Evolutionary conservation across 2,797 vertebrate species (phyloP).

Genomic region (Syngnathus acus): DNA sequence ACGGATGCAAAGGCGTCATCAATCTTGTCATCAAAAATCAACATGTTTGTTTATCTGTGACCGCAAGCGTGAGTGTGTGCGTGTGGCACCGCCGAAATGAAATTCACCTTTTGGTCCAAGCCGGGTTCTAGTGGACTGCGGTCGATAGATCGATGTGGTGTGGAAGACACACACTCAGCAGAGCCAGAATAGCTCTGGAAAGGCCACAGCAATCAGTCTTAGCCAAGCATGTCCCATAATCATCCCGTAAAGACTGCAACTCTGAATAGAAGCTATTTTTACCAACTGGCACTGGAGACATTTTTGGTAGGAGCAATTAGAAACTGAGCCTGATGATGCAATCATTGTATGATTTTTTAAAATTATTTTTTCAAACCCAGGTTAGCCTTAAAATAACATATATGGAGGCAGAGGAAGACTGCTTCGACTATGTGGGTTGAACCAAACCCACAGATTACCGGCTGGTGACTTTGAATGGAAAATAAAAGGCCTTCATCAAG

Average conservation of each 20-base stretch:
- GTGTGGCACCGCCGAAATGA: conserved; percentile 25
- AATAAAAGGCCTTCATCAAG: conserved; percentile 30
- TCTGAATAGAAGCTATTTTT: conserved; percentile 47
- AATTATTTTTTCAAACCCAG: conserved; percentile 1
- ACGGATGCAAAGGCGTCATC: conserved; percentile 46
- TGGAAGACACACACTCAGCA: conserved; percentile 66
- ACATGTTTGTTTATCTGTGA: conserved; percentile 50
- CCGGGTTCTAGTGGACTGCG: conserved; percentile 59
- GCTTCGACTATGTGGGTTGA: conserved; percentile 11
- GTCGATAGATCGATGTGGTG: conserved; percentile 65
- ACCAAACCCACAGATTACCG: conserved; percentile 17
- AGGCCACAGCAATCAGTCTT: conserved; percentile 66
- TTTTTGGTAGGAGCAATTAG: conserved; percentile 40
- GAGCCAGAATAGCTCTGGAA: conserved; percentile 61
- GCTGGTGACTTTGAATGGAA: conserved; percentile 18
- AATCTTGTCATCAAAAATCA: conserved; percentile 66
- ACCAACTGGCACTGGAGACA: conserved; percentile 35
- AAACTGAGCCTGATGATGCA: conserved; percentile 31
- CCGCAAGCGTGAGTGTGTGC: conserved; percentile 13
- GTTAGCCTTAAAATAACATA: conserved; percentile 10
- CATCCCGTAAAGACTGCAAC: conserved; percentile 49
- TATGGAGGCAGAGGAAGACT: conserved; percentile 6
- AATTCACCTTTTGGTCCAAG: conserved; percentile 57
- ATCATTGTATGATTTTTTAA: not conserved
- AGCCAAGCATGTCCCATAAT: conserved; percentile 50